These are phyloP conservation scores for Melieria crassipennis DNA, from an alignment of 2,888 invertebrate species.

Conservation along the genomic window DNA sequence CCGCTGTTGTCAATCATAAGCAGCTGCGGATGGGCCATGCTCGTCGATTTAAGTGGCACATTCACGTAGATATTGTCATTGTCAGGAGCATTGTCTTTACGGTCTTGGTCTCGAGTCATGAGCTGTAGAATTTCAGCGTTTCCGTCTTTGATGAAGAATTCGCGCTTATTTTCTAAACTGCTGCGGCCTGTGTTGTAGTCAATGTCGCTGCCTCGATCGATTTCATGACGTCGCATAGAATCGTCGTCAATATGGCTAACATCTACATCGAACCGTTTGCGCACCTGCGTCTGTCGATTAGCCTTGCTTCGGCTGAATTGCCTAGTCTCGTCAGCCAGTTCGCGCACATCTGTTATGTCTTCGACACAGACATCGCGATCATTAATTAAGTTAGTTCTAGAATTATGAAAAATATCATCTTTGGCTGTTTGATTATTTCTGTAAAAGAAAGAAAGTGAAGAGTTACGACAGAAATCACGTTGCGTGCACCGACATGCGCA, in stretches of 20 bases:
- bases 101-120: conserved; percentile 76
- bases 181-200: conserved; percentile 62
- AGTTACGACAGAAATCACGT: too few species aligned
- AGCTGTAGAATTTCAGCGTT: conserved; percentile 85
- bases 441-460: conserved; percentile 14
- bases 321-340: conserved; percentile 46
- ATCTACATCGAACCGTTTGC: conserved; percentile 47
- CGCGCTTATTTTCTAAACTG: conserved; percentile 68
- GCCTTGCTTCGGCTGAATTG: conserved; percentile 55
- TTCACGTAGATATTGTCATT: conserved; percentile 72
- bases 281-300: conserved; percentile 43
- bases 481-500: too few species aligned
- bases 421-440: conserved; percentile 63
- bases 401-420: conserved; percentile 65
- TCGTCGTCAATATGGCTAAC: conserved; percentile 73
- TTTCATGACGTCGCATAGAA: conserved; percentile 79
- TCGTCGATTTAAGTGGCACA: conserved; percentile 68
- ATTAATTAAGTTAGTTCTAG: conserved; percentile 65
- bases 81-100: conserved; percentile 60
- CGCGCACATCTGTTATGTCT: conserved; percentile 57
- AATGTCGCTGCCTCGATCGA: conserved; percentile 79
- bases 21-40: conserved; percentile 71
- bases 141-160: conserved; percentile 84
- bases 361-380: conserved; percentile 64
- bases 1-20: conserved; percentile 81